Conservation (phyloP, 2,888 invertebrate species). For the Drosophila sordidula region DNA sequence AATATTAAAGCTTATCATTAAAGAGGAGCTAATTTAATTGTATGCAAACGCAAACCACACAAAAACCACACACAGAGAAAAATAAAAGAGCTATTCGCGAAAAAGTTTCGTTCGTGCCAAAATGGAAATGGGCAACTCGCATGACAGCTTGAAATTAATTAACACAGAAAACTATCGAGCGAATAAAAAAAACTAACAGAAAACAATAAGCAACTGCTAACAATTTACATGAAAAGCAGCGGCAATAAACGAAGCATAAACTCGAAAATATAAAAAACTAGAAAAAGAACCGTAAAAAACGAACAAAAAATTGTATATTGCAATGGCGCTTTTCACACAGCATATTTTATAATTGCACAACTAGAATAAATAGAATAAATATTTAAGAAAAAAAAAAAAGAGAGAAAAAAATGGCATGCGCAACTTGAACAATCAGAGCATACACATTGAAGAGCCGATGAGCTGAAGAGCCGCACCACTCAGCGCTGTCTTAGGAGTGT, state of each 20-base stretch:
- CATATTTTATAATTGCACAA: constrained; percentile 59
- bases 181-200: constrained; percentile 35
- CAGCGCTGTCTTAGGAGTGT: background rate
- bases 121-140: constrained; percentile 68
- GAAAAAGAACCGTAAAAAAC: constrained; percentile 20
- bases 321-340: constrained; percentile 60
- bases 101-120: constrained; percentile 68
- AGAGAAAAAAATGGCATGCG: constrained; percentile 17
- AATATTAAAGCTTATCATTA: constrained; percentile 37
- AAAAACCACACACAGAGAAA: constrained; percentile 14
- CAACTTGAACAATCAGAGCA: constrained; percentile 70
- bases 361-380: constrained; percentile 59
- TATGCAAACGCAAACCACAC: constrained; percentile 35
- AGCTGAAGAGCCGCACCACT: constrained; percentile 20
- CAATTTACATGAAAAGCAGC: constrained; percentile 72
- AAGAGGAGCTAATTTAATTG: constrained; percentile 64
- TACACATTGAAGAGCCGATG: constrained; percentile 51
- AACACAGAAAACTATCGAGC: constrained; percentile 80
- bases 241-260: constrained; percentile 58
- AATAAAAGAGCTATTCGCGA: constrained; percentile 24
- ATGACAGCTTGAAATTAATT: constrained; percentile 76
- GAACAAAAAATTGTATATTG: constrained; percentile 13
- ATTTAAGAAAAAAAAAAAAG: constrained; percentile 24
- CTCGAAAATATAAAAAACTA: constrained; percentile 3
- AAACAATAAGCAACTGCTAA: constrained; percentile 52